Evolutionary conservation across 1,140 invertebrate genomes (phyloP), one percentile per base, ranked within the genome.

Genomic region (Oncopeltus fasciatus): DNA sequence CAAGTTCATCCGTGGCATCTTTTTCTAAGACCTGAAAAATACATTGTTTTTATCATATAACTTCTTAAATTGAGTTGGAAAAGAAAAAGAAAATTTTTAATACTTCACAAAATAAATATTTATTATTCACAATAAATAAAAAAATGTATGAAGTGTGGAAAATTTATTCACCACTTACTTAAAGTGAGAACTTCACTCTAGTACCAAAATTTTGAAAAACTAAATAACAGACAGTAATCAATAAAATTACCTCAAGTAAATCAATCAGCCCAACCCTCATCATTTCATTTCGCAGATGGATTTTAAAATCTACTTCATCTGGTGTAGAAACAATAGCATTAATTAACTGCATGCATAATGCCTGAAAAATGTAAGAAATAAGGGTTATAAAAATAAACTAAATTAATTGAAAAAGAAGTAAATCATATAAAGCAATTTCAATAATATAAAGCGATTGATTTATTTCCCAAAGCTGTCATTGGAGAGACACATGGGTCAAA

Each of bases 211-310:
- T 43, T 43, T 11, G 11, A 43, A 11, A 43, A 43, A 43, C 38
- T 43, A 43, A 43, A 43, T 11, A 11, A 11, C 8, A 59, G 5
- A 33, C 4, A 28, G 53, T 24, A 49, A 47, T 33, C 59, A 69
- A 67, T 70, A 72, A 81, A 78, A n/a, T n/a, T n/a, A n/a, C n/a
- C 61, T 80, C 86, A 18, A 97, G 78, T 33, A 90, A 80, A 72
- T 94, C 90, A 66, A 83, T 83, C 14, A 98, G 77, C 18, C 94
- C 94, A 63, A 85, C 86, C 60, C 94, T 81, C 86, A 97, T 93
- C 65, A 98, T 88, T 75, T 98, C 95, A 74, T 95, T 97, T 57
- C 95, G 76, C 58, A 98, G 73, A 77, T 97, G 94, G 67, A 96
- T 78, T 63, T 93, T 79, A 72, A 95, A 96, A 70, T 98, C 94